Percentiles rank a stretch among this genome's conserved stretches.
phyloP scores from a whole-genome alignment of 1,140 invertebrate genomes.

The Pogonus chalceus region DNA sequence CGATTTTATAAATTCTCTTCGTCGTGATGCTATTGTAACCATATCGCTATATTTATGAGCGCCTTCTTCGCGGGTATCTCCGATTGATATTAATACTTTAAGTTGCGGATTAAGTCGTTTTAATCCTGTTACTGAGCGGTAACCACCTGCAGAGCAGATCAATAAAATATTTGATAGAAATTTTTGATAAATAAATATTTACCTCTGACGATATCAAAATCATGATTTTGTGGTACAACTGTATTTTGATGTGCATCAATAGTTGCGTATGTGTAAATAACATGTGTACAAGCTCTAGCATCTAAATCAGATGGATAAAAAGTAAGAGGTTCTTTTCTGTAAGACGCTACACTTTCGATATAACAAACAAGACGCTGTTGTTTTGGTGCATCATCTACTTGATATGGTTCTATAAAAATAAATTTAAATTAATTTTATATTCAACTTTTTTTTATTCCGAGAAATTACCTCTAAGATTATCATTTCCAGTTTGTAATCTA shows the following conservation, averaged over 20 bases:
- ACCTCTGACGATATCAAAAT: slow-evolving; percentile 48
- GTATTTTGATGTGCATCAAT: slow-evolving; percentile 51
- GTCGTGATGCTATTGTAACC: slow-evolving; percentile 35
- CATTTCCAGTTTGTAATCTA: slow-evolving; percentile 17
- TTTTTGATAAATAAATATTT: too few species aligned
- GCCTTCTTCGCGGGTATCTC: slow-evolving; percentile 37
- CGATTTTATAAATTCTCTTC: slow-evolving; percentile 48
- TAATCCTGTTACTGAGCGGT: slow-evolving; percentile 40
- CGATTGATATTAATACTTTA: slow-evolving; percentile 44
- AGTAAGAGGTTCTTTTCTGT: slow-evolving; percentile 53
- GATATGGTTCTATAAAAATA: background rate
- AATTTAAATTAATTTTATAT: too few species aligned
- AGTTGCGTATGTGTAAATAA: slow-evolving; percentile 69
- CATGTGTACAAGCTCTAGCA: slow-evolving; percentile 63
- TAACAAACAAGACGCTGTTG: slow-evolving; percentile 50
- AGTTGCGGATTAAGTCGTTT: slow-evolving; percentile 39
- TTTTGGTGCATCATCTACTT: background rate
- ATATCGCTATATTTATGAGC: slow-evolving; percentile 35
- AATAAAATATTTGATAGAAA: background rate
- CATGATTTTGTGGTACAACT: slow-evolving; percentile 46
- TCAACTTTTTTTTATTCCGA: too few species aligned
- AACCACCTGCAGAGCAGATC: slow-evolving; percentile 36
- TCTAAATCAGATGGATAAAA: slow-evolving; percentile 57
- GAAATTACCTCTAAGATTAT: slow-evolving; percentile 15
- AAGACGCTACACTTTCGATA: slow-evolving; percentile 52